A percentile compares a stretch with the other conserved stretches of the same genome.
Conservation (phyloP, 2,113 vertebrate genomes). For the Platanista minor region DNA sequence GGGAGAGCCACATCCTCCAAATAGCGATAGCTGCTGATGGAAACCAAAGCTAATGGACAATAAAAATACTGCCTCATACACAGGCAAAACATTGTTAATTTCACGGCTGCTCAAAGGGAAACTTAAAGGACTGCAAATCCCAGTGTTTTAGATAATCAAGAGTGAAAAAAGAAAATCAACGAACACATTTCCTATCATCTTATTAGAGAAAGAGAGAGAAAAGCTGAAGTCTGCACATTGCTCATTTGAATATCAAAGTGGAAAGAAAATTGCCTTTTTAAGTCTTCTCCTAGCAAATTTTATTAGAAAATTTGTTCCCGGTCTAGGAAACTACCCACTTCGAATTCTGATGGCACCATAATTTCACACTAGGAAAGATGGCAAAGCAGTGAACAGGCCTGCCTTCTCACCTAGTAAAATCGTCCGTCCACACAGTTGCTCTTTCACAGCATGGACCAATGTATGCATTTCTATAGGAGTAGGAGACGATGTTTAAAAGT, state of each 20-base stretch:
- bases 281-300: neutral
- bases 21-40: neutral
- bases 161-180: neutral
- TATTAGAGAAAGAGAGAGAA: neutral
- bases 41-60: neutral
- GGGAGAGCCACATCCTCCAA: neutral
- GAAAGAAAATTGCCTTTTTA: constrained; percentile 14
- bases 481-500: neutral
- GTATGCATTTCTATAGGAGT: neutral
- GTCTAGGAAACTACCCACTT: neutral
- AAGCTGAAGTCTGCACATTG: too few species aligned
- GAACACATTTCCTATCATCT: neutral
- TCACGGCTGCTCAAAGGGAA: neutral
- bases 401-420: neutral
- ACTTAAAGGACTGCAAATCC: neutral
- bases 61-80: neutral
- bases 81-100: neutral
- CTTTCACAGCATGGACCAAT: neutral
- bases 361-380: neutral
- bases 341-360: neutral
- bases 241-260: neutral
- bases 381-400: neutral
- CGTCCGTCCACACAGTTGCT: neutral
- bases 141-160: neutral
- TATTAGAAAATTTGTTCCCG: neutral